A percentile compares a stretch with the other conserved stretches of the same genome.
These are phyloP conservation scores for Catocala nupta DNA, from an alignment of 2,888 invertebrate species.

Conservation along the genomic window DNA sequence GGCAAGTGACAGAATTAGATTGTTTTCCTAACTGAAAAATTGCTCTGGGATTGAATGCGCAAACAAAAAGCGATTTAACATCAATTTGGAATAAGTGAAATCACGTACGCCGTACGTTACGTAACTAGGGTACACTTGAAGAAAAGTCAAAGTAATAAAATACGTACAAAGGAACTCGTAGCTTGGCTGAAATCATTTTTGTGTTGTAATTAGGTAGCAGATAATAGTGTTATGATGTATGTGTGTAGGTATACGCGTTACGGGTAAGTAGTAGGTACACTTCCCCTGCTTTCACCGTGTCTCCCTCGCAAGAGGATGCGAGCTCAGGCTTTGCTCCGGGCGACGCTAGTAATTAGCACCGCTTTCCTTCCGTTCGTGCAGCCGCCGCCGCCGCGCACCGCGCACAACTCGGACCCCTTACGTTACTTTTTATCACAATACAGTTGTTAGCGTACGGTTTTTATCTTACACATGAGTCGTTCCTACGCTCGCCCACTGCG, in stretches of 20 bases:
- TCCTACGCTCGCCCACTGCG: conserved; percentile 1
- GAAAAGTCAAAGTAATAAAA: neutral
- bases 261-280: conserved; percentile 49
- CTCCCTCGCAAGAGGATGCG: conserved; percentile 53
- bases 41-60: conserved; percentile 73
- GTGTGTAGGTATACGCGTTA: conserved; percentile 26
- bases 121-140: neutral
- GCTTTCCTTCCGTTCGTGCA: conserved; percentile 78
- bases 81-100: conserved; percentile 62
- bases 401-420: conserved; percentile 45
- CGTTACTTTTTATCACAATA: conserved; percentile 43
- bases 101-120: neutral
- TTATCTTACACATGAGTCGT: conserved; percentile 5
- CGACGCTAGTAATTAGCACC: conserved; percentile 81
- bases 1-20: conserved; percentile 61
- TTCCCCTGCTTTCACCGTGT: conserved; percentile 60
- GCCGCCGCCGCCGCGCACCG: conserved; percentile 25
- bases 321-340: conserved; percentile 68
- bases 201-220: conserved; percentile 18
- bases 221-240: conserved; percentile 2
- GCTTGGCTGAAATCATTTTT: conserved; percentile 1
- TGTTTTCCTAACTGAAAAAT: conserved; percentile 74
- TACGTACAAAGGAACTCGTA: neutral
- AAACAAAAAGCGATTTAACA: conserved; percentile 80
- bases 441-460: conserved; percentile 9